Conservation (phyloP, 1,140 invertebrate genomes). For the Dolichoris vasculosae region DNA sequence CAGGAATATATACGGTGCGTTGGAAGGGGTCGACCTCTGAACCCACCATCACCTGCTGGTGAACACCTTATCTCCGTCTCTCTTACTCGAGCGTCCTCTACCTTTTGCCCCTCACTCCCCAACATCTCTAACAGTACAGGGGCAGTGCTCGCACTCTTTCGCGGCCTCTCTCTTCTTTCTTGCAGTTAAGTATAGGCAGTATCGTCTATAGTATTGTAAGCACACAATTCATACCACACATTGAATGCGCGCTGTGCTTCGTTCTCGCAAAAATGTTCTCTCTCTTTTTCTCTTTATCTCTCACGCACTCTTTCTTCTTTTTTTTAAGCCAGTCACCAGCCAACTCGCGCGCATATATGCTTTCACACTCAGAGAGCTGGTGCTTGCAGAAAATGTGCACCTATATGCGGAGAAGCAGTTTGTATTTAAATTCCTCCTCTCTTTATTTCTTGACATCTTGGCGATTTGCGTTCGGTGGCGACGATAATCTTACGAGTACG, state of each 20-base stretch:
- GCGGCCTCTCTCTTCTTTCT: not conserved
- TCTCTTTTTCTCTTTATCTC: not conserved
- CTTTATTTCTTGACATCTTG: constrained; percentile 14
- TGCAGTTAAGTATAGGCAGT: constrained; percentile 45
- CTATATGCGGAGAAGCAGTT: not conserved
- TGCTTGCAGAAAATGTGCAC: not conserved
- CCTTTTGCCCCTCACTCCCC: not conserved
- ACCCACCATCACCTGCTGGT: constrained; percentile 52
- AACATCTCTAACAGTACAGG: not conserved
- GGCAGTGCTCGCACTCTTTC: not conserved
- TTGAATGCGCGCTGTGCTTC: constrained; percentile 3
- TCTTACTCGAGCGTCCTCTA: not conserved
- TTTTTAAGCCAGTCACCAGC: not conserved
- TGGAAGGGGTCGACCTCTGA: constrained; percentile 53
- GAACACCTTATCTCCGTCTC: constrained; percentile 42
- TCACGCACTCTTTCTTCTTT: not conserved
- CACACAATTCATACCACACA: constrained; percentile 49
- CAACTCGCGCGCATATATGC: not conserved
- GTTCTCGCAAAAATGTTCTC: not conserved
- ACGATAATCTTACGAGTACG: not conserved
- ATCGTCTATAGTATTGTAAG: constrained; percentile 46
- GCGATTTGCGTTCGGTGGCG: constrained; percentile 38
- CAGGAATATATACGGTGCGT: constrained; percentile 42
- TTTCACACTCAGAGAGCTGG: not conserved
- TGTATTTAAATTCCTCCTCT: constrained; percentile 27